Base-by-base conservation (phyloP, 2,797 vertebrate species). In the Thaleichthys pacificus region DNA sequence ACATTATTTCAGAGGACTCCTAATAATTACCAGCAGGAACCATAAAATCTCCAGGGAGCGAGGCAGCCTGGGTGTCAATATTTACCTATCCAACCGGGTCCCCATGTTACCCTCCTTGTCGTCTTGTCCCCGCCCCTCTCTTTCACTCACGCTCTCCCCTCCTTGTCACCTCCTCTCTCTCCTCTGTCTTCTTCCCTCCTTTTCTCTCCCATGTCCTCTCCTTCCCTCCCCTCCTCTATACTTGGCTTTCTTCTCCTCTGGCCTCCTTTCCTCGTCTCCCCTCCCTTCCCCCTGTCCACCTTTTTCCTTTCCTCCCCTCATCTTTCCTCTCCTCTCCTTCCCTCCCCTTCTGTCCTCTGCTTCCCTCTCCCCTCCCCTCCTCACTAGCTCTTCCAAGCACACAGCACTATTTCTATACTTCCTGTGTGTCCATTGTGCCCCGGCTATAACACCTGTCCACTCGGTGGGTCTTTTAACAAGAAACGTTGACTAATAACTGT, bases 1-100 rank as follows among this genome's bases (percentile, higher is more conserved):
- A 76, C 75, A 72, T 81, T 79, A 75, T 77, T 82, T 86, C 21
- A 78, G 67, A 61, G 14, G 35, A 61, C 28, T 70, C 87, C 84
- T 86, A 87, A 88, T 86, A 84, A 87, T 84, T 83, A 47, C 79
- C 72, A 85, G 76, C 62, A 51, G 69, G 75, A 57, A 65, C 70
- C 77, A 84, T 85, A 85, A 84, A 81, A 71, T 74, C 42, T 73
- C 76, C 78, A 76, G 64, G 22, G 56, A 77, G 78, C 14, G 62
- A 77, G 62, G 71, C 71, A 69, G 74, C 66, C 17, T 26, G 61
- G 71, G 76, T 71, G 74, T 82, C 80, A 86, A 84, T 89, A 86
- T 88, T 89, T 85, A 82, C 74, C 68, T 61, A 58, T 70, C 61
- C 15, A 66, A 4, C 6, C 5, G 12, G 32, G 5, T 7, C 26